A percentile compares a stretch with the other conserved stretches of the same genome.
These are phyloP conservation scores for Polyploca ridens DNA, from an alignment of 2,888 invertebrate genomes.

Conservation along the genomic window DNA sequence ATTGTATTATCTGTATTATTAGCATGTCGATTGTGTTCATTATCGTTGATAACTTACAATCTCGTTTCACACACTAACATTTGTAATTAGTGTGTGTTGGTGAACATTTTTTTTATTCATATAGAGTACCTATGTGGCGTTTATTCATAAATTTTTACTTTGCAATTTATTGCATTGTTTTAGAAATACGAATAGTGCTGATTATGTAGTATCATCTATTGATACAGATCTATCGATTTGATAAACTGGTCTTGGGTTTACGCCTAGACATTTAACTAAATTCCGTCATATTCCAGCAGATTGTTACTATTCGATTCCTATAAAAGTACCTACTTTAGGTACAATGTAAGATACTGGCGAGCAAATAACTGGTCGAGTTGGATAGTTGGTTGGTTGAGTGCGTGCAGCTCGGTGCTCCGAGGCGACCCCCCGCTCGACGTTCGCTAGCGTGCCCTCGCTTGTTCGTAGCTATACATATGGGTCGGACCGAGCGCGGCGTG, in stretches of 20 bases:
- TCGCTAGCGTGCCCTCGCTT: slow-evolving; percentile 72
- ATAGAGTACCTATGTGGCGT: not conserved
- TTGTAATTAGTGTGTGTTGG: slow-evolving; percentile 12
- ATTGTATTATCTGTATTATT: slow-evolving; percentile 34
- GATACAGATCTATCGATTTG: no score
- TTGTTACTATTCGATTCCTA: not conserved
- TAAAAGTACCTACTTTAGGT: slow-evolving; percentile 24
- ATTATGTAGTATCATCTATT: not conserved
- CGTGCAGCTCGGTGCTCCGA: slow-evolving; percentile 65
- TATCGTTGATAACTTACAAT: slow-evolving; percentile 39
- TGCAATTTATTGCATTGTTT: not conserved
- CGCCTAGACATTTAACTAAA: not conserved
- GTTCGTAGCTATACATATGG: slow-evolving; percentile 73
- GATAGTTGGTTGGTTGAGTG: slow-evolving; percentile 67
- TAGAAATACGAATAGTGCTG: not conserved
- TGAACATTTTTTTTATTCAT: not conserved
- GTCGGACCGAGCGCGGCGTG: slow-evolving; percentile 74
- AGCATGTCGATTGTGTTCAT: slow-evolving; percentile 33
- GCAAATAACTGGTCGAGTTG: slow-evolving; percentile 70
- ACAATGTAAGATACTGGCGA: slow-evolving; percentile 54
- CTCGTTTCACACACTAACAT: slow-evolving; percentile 31
- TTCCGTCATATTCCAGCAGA: not conserved
- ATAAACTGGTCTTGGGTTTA: not conserved
- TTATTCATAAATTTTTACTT: not conserved
- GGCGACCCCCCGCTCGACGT: slow-evolving; percentile 71